Percentiles rank a stretch among this genome's conserved stretches.
Evolutionary conservation across 1,140 invertebrate species (phyloP).

Genomic region (Zaprionus gabonicus): DNA sequence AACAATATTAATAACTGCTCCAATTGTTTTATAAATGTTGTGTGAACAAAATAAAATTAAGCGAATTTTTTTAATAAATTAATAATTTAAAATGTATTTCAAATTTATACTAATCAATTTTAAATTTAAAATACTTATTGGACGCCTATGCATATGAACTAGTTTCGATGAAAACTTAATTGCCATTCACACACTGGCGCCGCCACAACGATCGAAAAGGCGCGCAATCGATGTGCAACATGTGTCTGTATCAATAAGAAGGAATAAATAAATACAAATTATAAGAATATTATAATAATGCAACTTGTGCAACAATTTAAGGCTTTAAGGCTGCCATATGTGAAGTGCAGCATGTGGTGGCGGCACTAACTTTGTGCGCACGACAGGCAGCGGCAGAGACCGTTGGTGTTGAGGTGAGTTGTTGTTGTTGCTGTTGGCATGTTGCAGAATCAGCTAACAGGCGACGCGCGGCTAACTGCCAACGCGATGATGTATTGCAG

Average conservation of each 20-base stretch:
- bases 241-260: no score
- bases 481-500: conserved; percentile 76
- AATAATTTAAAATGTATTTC: background rate
- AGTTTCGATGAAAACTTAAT: background rate
- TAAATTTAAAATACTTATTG: background rate
- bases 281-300: background rate
- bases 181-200: background rate
- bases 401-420: background rate
- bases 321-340: conserved; percentile 4
- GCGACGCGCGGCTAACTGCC: conserved; percentile 43
- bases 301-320: background rate
- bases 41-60: background rate
- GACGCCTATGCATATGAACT: background rate
- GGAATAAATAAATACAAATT: background rate
- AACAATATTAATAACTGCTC: background rate
- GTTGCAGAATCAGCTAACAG: conserved; percentile 25
- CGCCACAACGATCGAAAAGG: background rate
- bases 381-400: conserved; percentile 13
- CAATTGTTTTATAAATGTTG: background rate
- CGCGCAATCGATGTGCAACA: background rate
- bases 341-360: conserved; percentile 20
- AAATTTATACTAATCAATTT: background rate
- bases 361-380: conserved; percentile 19
- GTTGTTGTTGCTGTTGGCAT: background rate
- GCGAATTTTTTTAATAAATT: background rate